Evolutionary conservation across 92 coral and sea anemone species (phyloP).

Genomic region (Hydrozoanthus gracilis): DNA sequence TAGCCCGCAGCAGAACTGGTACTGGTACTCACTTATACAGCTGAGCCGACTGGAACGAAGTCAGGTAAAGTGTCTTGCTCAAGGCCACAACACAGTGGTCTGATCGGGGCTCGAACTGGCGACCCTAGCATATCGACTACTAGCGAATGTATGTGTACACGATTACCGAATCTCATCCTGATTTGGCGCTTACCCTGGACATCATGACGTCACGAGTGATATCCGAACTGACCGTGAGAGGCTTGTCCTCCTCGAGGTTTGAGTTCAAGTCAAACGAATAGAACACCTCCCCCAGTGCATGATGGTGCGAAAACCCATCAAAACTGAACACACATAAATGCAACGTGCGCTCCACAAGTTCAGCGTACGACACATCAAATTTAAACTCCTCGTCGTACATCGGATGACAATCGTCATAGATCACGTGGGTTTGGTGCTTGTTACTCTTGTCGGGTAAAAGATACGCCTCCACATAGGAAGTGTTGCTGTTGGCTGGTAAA

Average conservation of each 20-base stretch:
- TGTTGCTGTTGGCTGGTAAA: slow-evolving; percentile 59
- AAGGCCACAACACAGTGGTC: too few relatives aligned
- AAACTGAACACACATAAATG: slow-evolving; percentile 81
- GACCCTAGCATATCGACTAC: too few relatives aligned
- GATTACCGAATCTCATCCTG: too few relatives aligned
- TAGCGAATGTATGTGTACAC: too few relatives aligned
- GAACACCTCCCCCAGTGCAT: slow-evolving; percentile 86
- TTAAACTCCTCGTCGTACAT: slow-evolving; percentile 79
- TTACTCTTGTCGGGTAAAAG: slow-evolving; percentile 81
- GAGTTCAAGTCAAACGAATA: slow-evolving; percentile 88
- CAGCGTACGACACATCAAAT: slow-evolving; percentile 82
- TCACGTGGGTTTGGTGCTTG: slow-evolving; percentile 81
- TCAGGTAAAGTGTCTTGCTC: too few relatives aligned
- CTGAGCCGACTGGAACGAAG: too few relatives aligned
- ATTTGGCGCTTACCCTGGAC: slow-evolving; percentile 64
- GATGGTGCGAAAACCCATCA: slow-evolving; percentile 90
- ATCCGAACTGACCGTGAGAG: slow-evolving; percentile 57
- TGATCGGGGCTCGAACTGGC: too few relatives aligned
- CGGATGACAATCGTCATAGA: slow-evolving; percentile 79
- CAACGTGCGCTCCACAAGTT: slow-evolving; percentile 90
- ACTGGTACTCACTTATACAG: too few relatives aligned
- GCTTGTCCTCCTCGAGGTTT: slow-evolving; percentile 59
- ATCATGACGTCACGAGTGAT: slow-evolving; percentile 71
- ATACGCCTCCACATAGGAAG: slow-evolving; percentile 84
- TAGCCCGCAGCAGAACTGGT: too few relatives aligned